Evolutionary conservation across 2,113 vertebrate species (phyloP).

Genomic region (Passer montanus): DNA sequence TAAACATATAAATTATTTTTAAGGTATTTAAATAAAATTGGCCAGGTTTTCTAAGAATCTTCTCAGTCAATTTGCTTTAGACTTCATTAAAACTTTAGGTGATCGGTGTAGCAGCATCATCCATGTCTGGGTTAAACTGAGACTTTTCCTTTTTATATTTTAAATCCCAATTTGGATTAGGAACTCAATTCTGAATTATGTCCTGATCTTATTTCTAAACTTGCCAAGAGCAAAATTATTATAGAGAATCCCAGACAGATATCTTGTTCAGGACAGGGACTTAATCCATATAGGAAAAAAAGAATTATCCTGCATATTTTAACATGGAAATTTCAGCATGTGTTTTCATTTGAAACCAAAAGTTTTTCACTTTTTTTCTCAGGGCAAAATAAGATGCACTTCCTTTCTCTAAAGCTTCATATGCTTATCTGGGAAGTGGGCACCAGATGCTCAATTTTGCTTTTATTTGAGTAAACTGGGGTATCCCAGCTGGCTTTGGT

Average conservation of each 20-base stretch:
- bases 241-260: constrained; percentile 22
- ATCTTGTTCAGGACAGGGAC: constrained; percentile 24
- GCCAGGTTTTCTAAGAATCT: background rate
- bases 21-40: constrained; percentile 43
- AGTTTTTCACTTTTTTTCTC: background rate
- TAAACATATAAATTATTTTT: constrained; percentile 60
- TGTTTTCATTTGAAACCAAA: constrained; percentile 41
- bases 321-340: constrained; percentile 36
- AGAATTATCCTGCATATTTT: constrained; percentile 44
- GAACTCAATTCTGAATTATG: constrained; percentile 39
- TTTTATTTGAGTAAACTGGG: background rate
- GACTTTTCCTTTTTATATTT: constrained; percentile 5
- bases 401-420: background rate
- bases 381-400: background rate
- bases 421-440: background rate
- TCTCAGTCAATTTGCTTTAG: constrained; percentile 33
- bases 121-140: background rate
- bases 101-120: background rate
- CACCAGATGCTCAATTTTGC: background rate
- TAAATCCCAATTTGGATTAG: constrained; percentile 60
- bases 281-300: constrained; percentile 57
- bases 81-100: constrained; percentile 48
- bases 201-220: constrained; percentile 41
- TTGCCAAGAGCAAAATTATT: constrained; percentile 46
- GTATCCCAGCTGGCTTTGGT: background rate